These are phyloP conservation scores for Pocillopora grandis DNA, from an alignment of 92 coral and sea anemone species.

Conservation along the genomic window DNA sequence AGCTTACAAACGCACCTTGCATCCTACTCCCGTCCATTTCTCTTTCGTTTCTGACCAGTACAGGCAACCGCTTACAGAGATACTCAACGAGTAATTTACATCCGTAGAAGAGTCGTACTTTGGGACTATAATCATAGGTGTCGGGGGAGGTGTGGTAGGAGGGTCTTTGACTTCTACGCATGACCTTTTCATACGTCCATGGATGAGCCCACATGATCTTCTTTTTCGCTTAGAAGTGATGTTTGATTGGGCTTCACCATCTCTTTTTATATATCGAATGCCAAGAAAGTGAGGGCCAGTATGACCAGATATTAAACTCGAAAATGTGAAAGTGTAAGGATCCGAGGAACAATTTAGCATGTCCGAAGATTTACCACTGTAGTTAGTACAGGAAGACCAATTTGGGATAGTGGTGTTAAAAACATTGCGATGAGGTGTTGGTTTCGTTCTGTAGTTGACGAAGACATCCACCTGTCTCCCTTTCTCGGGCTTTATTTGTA, in stretches of 20 bases:
- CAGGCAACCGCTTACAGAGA: slow-evolving; percentile 75
- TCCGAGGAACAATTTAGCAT: slow-evolving; percentile 61
- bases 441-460: slow-evolving; percentile 49
- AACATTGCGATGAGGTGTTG: slow-evolving; percentile 42
- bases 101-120: slow-evolving; percentile 68
- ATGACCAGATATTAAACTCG: slow-evolving; percentile 65
- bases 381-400: slow-evolving; percentile 43
- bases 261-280: slow-evolving; percentile 48
- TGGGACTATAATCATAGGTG: slow-evolving; percentile 75
- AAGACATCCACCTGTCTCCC: slow-evolving; percentile 38
- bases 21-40: slow-evolving; percentile 88
- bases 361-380: neutral
- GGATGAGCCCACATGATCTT: slow-evolving; percentile 62
- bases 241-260: slow-evolving; percentile 19
- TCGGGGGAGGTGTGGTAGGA: slow-evolving; percentile 84
- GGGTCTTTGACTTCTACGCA: slow-evolving; percentile 87
- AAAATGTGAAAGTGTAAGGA: slow-evolving; percentile 67
- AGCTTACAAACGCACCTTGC: slow-evolving; percentile 51
- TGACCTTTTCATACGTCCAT: slow-evolving; percentile 69
- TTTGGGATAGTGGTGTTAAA: slow-evolving; percentile 54
- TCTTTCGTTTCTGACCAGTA: slow-evolving; percentile 84
- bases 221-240: slow-evolving; percentile 31
- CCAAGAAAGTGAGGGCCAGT: slow-evolving; percentile 79
- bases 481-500: slow-evolving; percentile 46
- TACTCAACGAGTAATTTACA: slow-evolving; percentile 75